phyloP scores from a whole-genome alignment of 1,140 invertebrate species.

The Lethocerus indicus region DNA sequence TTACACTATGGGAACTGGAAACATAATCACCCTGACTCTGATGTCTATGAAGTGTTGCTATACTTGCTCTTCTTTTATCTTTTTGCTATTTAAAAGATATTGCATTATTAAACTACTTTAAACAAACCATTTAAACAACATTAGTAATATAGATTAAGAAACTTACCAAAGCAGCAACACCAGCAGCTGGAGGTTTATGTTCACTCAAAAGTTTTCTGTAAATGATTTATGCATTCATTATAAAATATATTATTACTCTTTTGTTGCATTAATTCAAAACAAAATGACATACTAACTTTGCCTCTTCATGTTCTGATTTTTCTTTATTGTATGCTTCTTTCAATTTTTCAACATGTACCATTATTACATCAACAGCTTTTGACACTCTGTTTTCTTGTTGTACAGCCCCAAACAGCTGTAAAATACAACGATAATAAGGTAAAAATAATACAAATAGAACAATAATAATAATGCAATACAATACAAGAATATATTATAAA shows the following conservation, averaged over 20 bases:
- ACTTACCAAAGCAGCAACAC: conserved; percentile 11
- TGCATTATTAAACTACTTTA: too few species aligned
- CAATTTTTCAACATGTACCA: conserved; percentile 32
- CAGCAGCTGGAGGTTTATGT: conserved; percentile 7
- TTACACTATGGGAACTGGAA: conserved; percentile 9
- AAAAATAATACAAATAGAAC: background rate
- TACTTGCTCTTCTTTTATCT: conserved; percentile 14
- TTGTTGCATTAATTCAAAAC: too few species aligned
- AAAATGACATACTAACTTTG: conserved; percentile 10
- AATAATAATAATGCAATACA: background rate
- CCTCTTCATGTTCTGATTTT: conserved; percentile 16
- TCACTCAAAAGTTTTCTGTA: conserved; percentile 12
- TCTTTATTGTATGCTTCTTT: conserved; percentile 19
- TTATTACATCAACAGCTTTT: conserved; percentile 32
- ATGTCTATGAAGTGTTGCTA: conserved; percentile 13
- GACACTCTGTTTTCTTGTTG: conserved; percentile 32
- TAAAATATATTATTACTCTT: too few species aligned
- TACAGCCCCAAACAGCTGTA: conserved; percentile 27
- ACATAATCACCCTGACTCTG: conserved; percentile 5
- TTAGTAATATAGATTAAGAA: background rate
- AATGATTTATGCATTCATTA: too few species aligned
- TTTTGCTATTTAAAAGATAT: too few species aligned
- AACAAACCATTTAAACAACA: too few species aligned
- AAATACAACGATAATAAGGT: background rate
- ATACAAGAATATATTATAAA: background rate